Evolutionary conservation across 2,113 vertebrate genomes (phyloP), one percentile per base, ranked within the genome.

Genomic region (Sapayoa aenigma): DNA sequence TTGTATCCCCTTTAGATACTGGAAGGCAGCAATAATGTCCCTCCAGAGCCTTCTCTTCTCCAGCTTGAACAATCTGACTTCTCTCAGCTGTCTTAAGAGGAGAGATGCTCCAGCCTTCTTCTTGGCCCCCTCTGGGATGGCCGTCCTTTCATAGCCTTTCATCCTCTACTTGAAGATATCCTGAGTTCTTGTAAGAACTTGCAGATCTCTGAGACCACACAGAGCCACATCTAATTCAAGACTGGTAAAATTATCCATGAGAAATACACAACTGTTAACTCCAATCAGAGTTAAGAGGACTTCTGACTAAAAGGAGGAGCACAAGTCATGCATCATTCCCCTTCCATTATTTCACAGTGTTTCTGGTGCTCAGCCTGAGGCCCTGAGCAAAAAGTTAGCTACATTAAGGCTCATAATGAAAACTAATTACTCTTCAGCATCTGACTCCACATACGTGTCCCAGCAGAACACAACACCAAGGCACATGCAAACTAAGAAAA

Each of bases 361-460:
- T 84, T 56, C 46, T 84, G 53, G 69, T 84, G 74, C 18, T 84
- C 66, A 91, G 80, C 69, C 56, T 47, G 22, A 20, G 39, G 74
- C 74, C 52, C 77, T 66, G 66, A 85, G 90, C 62, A 85, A 69
- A 93, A 68, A 35, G 37, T 59, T 60, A 84, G 49, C 53, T 89
- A n/a, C 30, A 72, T 41, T 41, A 73, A 93, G 49, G 50, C 55
- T 92, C 85, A 47, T 62, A 73, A 95, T 76, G 31, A 82, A 85
- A 90, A 62, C 14, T 89, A 86, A 90, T 90, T 90, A 77, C 62
- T 69, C 49, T 58, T 91, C 77, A 87, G 71, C 69, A 91, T 60
- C 91, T 73, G 81, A 78, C 74, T 95, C 41, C 74, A 65, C 55
- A 52, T 78, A 59, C 24, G 0, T 77, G 50, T 76, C 75, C 72